Conservation (phyloP, 2,113 vertebrate genomes). For the Gorilla gorilla region DNA sequence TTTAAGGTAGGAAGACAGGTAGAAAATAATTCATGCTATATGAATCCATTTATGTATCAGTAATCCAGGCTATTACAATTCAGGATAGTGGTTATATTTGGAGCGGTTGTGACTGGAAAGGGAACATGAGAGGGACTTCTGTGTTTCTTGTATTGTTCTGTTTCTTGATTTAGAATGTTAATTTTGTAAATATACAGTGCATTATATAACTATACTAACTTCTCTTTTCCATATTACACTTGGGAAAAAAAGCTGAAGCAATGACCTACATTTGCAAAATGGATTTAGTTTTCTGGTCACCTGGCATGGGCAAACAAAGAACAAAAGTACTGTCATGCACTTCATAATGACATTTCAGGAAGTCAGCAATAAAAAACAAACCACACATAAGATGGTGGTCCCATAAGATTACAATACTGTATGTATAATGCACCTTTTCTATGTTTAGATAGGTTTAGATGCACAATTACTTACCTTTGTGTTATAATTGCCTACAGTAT, state of each 20-base stretch:
- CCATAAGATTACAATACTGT: background rate
- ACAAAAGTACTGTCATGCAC: background rate
- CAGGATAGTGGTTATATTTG: background rate
- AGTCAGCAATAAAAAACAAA: background rate
- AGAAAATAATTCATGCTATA: background rate
- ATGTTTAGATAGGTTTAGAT: background rate
- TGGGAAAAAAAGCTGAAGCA: background rate
- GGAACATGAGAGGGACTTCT: background rate
- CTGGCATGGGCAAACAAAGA: background rate
- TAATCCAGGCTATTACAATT: background rate
- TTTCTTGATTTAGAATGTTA: background rate
- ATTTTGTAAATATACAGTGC: background rate
- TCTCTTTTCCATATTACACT: background rate
- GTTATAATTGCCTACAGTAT: background rate
- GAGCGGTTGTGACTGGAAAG: background rate
- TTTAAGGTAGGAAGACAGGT: background rate
- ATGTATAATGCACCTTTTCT: background rate
- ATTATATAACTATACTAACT: background rate
- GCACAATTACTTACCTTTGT: background rate
- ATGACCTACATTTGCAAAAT: background rate
- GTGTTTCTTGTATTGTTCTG: background rate
- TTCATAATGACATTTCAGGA: background rate
- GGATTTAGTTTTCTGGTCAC: background rate
- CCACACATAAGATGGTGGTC: background rate
- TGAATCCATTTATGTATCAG: background rate